Base-by-base conservation (phyloP, 1,140 invertebrate species). In the Linepithema humile region DNA sequence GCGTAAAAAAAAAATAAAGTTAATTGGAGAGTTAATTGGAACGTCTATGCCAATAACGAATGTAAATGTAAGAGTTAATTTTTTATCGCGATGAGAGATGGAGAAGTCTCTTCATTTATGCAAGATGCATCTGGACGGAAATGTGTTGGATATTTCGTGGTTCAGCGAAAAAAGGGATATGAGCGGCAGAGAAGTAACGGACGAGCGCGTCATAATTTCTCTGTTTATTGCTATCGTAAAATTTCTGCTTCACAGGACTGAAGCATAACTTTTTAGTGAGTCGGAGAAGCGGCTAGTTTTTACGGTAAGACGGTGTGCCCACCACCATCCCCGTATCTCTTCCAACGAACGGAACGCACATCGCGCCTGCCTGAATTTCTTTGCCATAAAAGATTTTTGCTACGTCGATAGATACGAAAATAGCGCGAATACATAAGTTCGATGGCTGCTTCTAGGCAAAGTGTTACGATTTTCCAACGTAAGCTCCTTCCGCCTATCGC, bases 281-380 rank as follows among this genome's bases (percentile, higher is more conserved):
- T 73, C 57, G 26, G 38, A n/a, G n/a, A 64, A 43, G 65, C 45
- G 45, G 38, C 59, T 35, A 17, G 6, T 38, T 57, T 85, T 50
- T 80, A 80, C 64, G 64, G 38, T 80, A 80, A 72, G 70, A 59
- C 38, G 78, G 45, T 82, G 78, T 69, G 26, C 78, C n/a, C n/a
- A 35, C 55, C 55, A 45, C 50, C 70, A 26, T 62, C 9, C 40
- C 50, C 80, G 53, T 74, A 74, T 53, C 55, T 69, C 26, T 26
- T 9, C 20, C 72, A 23, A 15, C 20, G 4, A 55, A 64, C 15
- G 64, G 20, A 53, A 69, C 62, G 75, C 77, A 69, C 15, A 2
- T 60, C 50, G 26, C 23, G 48, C 23, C 10, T 15, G 43, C 48
- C 10, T 40, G 43, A 85, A 85, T 70, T 62, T 69, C 26, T 55